phyloP scores from a whole-genome alignment of 2,888 invertebrate genomes.

The Torymus auratus region DNA sequence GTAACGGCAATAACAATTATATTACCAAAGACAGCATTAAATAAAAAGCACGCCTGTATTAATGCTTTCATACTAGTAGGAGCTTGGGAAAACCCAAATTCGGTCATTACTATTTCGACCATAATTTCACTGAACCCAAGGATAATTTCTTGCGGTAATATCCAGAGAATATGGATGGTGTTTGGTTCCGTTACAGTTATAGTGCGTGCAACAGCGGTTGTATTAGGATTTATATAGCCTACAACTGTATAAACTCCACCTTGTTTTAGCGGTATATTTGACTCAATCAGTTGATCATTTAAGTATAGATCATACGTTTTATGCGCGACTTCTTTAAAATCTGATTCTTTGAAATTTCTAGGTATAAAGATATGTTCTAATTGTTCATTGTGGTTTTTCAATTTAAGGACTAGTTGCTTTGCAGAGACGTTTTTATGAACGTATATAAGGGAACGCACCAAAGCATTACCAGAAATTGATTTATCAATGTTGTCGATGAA shows the following conservation, averaged over 20 bases:
- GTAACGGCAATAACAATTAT: constrained; percentile 93
- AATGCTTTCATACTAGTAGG: constrained; percentile 96
- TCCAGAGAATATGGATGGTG: constrained; percentile 88
- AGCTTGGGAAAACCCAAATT: constrained; percentile 97
- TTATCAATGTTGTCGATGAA: constrained; percentile 62
- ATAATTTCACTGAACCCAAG: constrained; percentile 96
- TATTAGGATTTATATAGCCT: constrained; percentile 72
- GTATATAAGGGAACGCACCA: constrained; percentile 71
- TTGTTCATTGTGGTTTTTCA: not conserved
- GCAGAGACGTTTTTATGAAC: not conserved
- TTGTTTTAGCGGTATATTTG: constrained; percentile 65
- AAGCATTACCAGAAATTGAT: constrained; percentile 69
- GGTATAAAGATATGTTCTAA: not conserved
- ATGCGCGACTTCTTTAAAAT: constrained; percentile 70
- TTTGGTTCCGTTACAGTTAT: constrained; percentile 83
- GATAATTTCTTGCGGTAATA: constrained; percentile 93
- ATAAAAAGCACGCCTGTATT: constrained; percentile 92
- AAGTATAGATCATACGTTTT: constrained; percentile 76
- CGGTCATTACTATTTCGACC: constrained; percentile 96
- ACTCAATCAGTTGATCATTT: constrained; percentile 70
- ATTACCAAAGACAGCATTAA: constrained; percentile 96
- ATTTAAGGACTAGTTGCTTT: constrained; percentile 27
- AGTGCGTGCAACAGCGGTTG: constrained; percentile 66
- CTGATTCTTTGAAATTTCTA: not conserved
- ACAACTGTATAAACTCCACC: constrained; percentile 84